A percentile compares a stretch with the other conserved stretches of the same genome.
Conservation (phyloP, 2,797 vertebrate genomes). For the Trachops cirrhosus region DNA sequence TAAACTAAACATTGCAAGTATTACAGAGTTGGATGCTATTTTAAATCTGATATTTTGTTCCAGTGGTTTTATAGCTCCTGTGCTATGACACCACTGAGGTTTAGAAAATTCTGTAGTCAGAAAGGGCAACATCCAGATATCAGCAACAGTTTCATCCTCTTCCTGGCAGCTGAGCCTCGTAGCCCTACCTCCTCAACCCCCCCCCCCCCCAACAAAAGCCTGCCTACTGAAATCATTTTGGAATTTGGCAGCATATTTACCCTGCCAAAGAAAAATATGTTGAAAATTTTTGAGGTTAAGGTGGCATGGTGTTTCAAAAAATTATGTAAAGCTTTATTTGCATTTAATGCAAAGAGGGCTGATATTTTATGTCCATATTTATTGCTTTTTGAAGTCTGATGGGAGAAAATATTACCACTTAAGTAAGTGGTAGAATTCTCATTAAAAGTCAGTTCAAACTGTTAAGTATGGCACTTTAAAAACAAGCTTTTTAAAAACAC, state of each 20-base stretch:
- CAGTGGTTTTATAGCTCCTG: not conserved
- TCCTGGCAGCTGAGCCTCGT: not conserved
- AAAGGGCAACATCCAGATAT: not conserved
- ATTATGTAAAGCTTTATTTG: not conserved
- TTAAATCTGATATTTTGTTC: not conserved
- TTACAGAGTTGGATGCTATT: not conserved
- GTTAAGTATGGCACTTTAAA: not conserved
- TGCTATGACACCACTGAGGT: not conserved
- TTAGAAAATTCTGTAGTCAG: not conserved
- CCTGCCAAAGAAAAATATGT: not conserved
- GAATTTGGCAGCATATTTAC: not conserved
- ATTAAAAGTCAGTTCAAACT: not conserved
- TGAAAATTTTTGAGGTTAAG: constrained; percentile 14
- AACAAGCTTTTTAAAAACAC: not conserved
- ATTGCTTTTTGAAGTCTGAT: not conserved
- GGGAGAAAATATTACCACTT: not conserved
- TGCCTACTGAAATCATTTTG: not conserved
- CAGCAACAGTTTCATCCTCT: not conserved
- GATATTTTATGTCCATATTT: not conserved
- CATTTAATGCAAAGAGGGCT: not conserved
- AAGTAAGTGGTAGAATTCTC: not conserved
- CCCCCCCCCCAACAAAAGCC: not conserved
- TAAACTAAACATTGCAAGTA: not conserved
- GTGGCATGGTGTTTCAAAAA: not conserved
- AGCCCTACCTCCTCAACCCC: too few species aligned